Conservation (phyloP, 2,797 vertebrate genomes). For the Helarctos malayanus region DNA sequence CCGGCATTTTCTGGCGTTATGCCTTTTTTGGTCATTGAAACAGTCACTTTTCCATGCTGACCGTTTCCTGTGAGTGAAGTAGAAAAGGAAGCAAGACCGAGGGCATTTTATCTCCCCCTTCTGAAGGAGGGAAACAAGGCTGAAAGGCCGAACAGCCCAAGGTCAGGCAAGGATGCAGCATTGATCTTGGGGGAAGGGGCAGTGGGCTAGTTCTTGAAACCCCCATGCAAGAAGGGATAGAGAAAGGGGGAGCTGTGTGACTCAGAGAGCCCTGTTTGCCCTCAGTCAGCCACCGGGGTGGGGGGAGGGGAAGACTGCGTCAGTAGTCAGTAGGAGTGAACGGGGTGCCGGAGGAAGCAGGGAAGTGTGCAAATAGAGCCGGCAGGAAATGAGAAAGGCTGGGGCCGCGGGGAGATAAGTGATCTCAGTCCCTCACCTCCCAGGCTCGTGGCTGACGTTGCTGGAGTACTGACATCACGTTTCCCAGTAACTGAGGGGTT, state of each 20-base stretch:
- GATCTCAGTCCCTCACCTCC: not conserved
- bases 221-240: not conserved
- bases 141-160: not conserved
- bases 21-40: conserved; percentile 33
- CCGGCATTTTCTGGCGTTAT: conserved; percentile 1
- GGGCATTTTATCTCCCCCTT: conserved; percentile 23
- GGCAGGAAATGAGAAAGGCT: conserved; percentile 76
- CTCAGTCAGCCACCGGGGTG: no score
- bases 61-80: conserved; percentile 28
- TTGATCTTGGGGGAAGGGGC: not conserved
- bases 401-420: conserved; percentile 31
- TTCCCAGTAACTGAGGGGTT: conserved; percentile 52
- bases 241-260: not conserved
- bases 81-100: conserved; percentile 7
- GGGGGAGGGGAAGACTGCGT: not conserved
- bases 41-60: not conserved
- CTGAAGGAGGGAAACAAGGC: not conserved
- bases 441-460: not conserved
- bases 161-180: not conserved
- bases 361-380: conserved; percentile 70
- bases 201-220: not conserved
- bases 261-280: not conserved
- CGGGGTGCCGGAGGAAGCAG: not conserved
- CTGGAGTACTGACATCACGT: not conserved
- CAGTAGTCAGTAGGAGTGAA: not conserved